phyloP scores from a whole-genome alignment of 92 coral and sea anemone species.

The Montipora capitata region DNA sequence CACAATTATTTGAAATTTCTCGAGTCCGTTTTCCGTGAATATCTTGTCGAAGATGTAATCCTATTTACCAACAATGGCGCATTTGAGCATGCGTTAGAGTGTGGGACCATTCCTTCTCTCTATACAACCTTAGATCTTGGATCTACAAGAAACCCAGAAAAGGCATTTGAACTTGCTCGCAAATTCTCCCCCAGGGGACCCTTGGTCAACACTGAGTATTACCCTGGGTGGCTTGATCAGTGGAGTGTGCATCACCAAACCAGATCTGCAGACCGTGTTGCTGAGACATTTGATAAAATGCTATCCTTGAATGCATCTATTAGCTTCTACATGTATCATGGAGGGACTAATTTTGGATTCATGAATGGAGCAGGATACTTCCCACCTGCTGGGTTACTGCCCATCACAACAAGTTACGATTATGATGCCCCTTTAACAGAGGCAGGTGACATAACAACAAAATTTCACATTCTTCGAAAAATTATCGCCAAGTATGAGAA shows the following conservation, averaged over 20 bases:
- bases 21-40: too few relatives aligned
- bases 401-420: conserved; percentile 95
- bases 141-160: conserved; percentile 72
- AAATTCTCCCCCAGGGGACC: conserved; percentile 90
- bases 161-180: conserved; percentile 82
- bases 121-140: conserved; percentile 96
- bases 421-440: conserved; percentile 95
- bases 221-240: conserved; percentile 95
- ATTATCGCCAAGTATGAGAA: conserved; percentile 79
- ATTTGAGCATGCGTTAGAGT: conserved; percentile 41
- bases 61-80: conserved; percentile 86
- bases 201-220: conserved; percentile 91
- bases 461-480: conserved; percentile 78
- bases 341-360: conserved; percentile 96
- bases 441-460: conserved; percentile 91
- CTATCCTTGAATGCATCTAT: conserved; percentile 92
- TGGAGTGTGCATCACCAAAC: conserved; percentile 90
- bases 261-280: conserved; percentile 67
- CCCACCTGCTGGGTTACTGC: neutral
- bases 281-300: conserved; percentile 82
- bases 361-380: conserved; percentile 76
- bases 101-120: conserved; percentile 93
- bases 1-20: conserved; percentile 77
- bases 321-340: conserved; percentile 95
- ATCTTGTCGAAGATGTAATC: conserved; percentile 59